Conservation (phyloP, 2,113 vertebrate genomes). For the Platysternon megacephalum region DNA sequence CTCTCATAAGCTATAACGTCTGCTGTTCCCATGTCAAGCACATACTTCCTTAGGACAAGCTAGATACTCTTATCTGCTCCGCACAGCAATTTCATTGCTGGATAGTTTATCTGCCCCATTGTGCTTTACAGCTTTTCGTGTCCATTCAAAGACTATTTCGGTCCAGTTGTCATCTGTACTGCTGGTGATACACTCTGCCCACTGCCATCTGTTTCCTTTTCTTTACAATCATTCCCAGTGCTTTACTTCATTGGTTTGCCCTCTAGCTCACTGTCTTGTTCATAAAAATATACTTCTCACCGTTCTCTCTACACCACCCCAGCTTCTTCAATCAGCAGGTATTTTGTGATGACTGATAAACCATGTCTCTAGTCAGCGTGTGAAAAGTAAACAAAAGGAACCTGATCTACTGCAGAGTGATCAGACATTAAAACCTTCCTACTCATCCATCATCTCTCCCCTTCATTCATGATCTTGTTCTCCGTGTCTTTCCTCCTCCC, state of each 20-base stretch:
- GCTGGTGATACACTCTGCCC: constrained; percentile 24
- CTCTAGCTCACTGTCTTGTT: constrained; percentile 7
- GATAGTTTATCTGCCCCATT: constrained; percentile 43
- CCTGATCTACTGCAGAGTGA: background rate
- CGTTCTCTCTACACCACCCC: background rate
- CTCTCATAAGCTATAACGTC: background rate
- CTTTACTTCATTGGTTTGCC: constrained; percentile 23
- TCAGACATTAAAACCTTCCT: background rate
- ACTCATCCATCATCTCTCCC: background rate
- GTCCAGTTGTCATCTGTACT: constrained; percentile 41
- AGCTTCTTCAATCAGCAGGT: constrained; percentile 14
- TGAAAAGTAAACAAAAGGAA: constrained; percentile 1
- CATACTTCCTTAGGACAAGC: background rate
- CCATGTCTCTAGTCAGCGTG: constrained; percentile 11
- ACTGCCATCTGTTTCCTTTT: constrained; percentile 40
- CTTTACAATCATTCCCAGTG: background rate
- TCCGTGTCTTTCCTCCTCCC: background rate
- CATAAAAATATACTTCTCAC: constrained; percentile 4
- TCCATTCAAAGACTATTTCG: constrained; percentile 66
- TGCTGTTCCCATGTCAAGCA: constrained; percentile 1
- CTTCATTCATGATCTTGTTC: background rate
- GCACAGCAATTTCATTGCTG: constrained; percentile 15
- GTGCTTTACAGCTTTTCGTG: constrained; percentile 37
- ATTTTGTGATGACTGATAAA: background rate
- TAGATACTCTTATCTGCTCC: constrained; percentile 22